These are phyloP conservation scores for Cuculus canorus DNA, from an alignment of 2,797 vertebrate species.

Conservation along the genomic window DNA sequence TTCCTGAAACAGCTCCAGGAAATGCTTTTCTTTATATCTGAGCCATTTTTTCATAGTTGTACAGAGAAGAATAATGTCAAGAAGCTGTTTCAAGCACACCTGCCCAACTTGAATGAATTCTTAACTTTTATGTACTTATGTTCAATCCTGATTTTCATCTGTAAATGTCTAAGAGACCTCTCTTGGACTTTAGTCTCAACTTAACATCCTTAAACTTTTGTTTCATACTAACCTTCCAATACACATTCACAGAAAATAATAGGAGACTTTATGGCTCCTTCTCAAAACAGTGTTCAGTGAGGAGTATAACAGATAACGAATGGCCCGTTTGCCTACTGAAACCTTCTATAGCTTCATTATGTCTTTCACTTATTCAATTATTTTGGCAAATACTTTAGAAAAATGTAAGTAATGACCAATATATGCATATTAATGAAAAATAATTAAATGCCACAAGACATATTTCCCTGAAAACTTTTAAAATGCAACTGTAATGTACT, in stretches of 20 bases:
- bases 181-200: neutral
- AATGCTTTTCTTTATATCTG: neutral
- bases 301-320: neutral
- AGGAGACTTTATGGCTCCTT: neutral
- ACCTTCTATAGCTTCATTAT: neutral
- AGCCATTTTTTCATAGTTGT: neutral
- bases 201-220: neutral
- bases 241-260: neutral
- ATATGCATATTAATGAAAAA: neutral
- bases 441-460: neutral
- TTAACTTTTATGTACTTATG: neutral
- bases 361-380: neutral
- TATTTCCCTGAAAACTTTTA: neutral
- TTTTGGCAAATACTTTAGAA: neutral
- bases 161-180: neutral
- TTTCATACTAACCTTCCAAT: neutral
- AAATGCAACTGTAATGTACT: neutral
- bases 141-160: neutral
- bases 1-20: neutral
- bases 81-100: neutral
- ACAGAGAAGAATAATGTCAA: neutral
- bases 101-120: neutral
- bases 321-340: neutral
- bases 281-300: neutral
- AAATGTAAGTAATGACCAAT: neutral